Percentiles rank a stretch among this genome's conserved stretches.
phyloP scores from a whole-genome alignment of 2,888 invertebrate genomes.

The Torymus tubicola region DNA sequence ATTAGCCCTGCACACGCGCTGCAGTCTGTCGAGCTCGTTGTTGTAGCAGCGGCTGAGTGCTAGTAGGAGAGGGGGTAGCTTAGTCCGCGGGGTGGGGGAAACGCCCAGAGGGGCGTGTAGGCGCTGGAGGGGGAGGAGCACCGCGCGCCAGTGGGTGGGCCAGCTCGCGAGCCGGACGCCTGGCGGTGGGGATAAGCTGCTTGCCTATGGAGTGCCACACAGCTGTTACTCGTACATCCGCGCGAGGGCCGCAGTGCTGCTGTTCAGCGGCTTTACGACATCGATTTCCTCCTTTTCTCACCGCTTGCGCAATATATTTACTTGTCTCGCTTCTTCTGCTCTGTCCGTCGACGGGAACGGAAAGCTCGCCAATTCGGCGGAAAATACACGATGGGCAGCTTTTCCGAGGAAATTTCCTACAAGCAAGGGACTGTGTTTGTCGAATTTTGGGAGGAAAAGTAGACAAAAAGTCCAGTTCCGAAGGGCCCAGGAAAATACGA shows the following conservation, averaged over 20 bases:
- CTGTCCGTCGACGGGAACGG: too few relatives aligned
- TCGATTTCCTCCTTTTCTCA: not conserved
- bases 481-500: too few relatives aligned
- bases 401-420: too few relatives aligned
- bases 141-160: constrained; percentile 48
- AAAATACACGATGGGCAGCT: too few relatives aligned
- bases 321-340: not conserved
- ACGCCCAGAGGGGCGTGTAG: constrained; percentile 51
- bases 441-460: too few relatives aligned
- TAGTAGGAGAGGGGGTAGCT: constrained; percentile 55
- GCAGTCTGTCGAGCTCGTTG: constrained; percentile 32
- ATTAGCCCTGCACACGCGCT: constrained; percentile 20
- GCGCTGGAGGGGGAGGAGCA: constrained; percentile 52
- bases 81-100: constrained; percentile 1
- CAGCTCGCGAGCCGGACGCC: not conserved
- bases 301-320: not conserved
- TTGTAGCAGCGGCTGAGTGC: constrained; percentile 51
- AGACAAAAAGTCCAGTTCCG: too few relatives aligned
- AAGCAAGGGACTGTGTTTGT: too few relatives aligned
- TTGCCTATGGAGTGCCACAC: constrained; percentile 13
- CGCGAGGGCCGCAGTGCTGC: constrained; percentile 25
- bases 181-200: constrained; percentile 19
- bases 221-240: constrained; percentile 35
- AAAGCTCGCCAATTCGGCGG: too few relatives aligned
- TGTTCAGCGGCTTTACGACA: not conserved